Percentiles rank a stretch among this genome's conserved stretches.
Evolutionary conservation across 1,140 invertebrate genomes (phyloP).

Genomic region (Harpegnathos saltator): DNA sequence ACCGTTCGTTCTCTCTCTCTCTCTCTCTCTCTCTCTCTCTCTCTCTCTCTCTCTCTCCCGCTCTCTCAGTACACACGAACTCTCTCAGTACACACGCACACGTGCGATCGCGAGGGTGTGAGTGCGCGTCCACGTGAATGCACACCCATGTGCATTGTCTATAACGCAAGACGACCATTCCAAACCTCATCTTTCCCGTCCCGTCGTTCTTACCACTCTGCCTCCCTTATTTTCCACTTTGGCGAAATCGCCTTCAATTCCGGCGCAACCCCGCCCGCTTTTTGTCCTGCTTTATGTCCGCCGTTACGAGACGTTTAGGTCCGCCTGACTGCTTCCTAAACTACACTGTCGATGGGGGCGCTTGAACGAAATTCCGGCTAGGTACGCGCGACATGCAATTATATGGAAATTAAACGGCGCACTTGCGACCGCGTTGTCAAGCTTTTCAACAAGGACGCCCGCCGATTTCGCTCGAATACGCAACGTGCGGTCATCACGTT

Average conservation of each 20-base stretch:
- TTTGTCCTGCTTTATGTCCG: background rate
- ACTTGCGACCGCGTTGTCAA: no score
- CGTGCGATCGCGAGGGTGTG: background rate
- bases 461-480: no score
- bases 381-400: background rate
- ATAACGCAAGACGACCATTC: constrained; percentile 37
- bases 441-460: no score
- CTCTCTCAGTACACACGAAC: no score
- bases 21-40: background rate
- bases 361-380: constrained; percentile 16
- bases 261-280: background rate
- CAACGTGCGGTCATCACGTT: no score
- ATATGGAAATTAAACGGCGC: background rate
- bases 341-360: background rate
- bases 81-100: background rate
- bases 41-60: constrained; percentile 8
- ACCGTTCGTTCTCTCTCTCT: background rate
- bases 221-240: constrained; percentile 55
- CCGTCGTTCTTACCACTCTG: constrained; percentile 16
- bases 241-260: constrained; percentile 42
- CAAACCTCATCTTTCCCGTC: constrained; percentile 50
- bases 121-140: constrained; percentile 12
- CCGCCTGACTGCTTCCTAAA: background rate
- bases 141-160: constrained; percentile 30
- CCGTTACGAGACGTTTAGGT: constrained; percentile 29